Base-by-base conservation (phyloP, 1,140 invertebrate species). In the Aporrectodea caliginosa region DNA sequence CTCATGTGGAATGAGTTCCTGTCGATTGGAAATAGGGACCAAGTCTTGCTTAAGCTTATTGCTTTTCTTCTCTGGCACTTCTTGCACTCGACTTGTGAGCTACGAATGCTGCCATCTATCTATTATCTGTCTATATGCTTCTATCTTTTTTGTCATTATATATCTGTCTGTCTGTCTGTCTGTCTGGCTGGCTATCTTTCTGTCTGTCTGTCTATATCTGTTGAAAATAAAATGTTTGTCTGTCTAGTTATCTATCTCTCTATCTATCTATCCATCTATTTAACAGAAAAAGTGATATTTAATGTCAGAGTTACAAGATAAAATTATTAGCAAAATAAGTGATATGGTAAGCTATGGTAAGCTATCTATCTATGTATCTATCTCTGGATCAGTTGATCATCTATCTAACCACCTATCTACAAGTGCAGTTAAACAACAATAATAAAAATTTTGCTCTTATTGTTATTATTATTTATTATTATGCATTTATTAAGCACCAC, bases 1-100 rank as follows among this genome's bases (percentile, higher is more conserved):
- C n/a, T n/a, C n/a, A n/a, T n/a, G 29, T 34, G 43, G 71, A 69
- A n/a, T 78, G 80, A 31, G 70, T 33, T 6, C 76, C 77, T 12
- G 81, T n/a, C n/a, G 81, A 70, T 35, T 72, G 35, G 30, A 30
- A 30, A n/a, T n/a, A n/a, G n/a, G n/a, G n/a, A n/a, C n/a, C n/a
- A n/a, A n/a, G n/a, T 2, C 69, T n/a, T 16, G 29, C 80, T 27
- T 78, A n/a, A n/a, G n/a, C n/a, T n/a, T n/a, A n/a, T n/a, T n/a
- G n/a, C n/a, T n/a, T n/a, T n/a, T n/a, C n/a, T 30, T 14, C 29
- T 68, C 68, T 35, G 22, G 32, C 1, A 14, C 14, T 30, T 1
- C 68, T 30, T 33, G 27, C 2, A 43, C 35, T 79, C 14, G 12
- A 43, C 2, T 68, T 75, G 27, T 35, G 43, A 43, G 22, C 31